Base-by-base conservation (phyloP, 2,797 vertebrate species). In the Bradypodion pumilum region DNA sequence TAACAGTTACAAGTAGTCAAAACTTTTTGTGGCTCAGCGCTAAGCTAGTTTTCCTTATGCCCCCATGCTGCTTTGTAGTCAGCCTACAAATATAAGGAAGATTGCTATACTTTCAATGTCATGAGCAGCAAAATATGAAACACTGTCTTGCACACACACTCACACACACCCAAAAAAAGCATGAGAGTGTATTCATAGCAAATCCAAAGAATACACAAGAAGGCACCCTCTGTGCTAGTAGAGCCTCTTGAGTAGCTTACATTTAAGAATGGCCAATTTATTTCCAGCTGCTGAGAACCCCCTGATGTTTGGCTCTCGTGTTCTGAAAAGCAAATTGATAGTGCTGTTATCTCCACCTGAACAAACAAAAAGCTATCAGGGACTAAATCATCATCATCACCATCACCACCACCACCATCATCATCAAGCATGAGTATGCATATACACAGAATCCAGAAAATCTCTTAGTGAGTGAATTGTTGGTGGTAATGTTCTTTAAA, bases 401-500 rank as follows among this genome's bases (percentile, higher is more conserved):
- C 35, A 44, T 12, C 9, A 91, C 86, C 1, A 68, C 52, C 35
- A 44, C 12, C 9, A 91, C 86, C 85, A 86, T 73, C 46, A 78
- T 21, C 49, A 70, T 77, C 21, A 59, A 8, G 46, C 9, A 70
- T 88, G 73, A 52, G 76, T 81, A 84, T 62, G 16, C 16, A 80
- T 74, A 25, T 23, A 56, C 10, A 52, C 27, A 13, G 35, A 7
- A 62, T 74, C 79, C 42, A 82, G 66, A 84, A 75, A 86, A 7
- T 0, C 25, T 91, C 91, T 89, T 73, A 37, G 37, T 69, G 37
- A 80, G 76, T 27, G 74, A 74, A n/a, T n/a, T n/a, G 32, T 2
- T 62, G 74, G 76, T 15, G n/a, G n/a, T 72, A 16, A 73, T 76
- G 49, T 90, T 23, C 63, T 75, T 91, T 88, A 87, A 90, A 87